A percentile compares a stretch with the other conserved stretches of the same genome.
phyloP scores from a whole-genome alignment of 2,113 vertebrate species.

The Sinocyclocheilus grahami region DNA sequence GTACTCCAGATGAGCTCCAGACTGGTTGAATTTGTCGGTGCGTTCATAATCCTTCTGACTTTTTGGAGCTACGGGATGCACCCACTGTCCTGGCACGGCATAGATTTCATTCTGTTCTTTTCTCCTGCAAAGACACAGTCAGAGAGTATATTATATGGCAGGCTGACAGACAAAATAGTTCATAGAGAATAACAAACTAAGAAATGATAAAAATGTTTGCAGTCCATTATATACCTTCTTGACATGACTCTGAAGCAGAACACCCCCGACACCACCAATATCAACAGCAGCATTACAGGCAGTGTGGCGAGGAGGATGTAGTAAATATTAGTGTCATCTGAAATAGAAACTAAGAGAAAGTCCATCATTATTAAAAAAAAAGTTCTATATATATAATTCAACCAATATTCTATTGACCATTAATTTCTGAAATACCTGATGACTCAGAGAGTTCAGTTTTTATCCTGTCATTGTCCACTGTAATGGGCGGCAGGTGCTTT shows the following conservation, averaged over 20 bases:
- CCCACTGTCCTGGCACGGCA: constrained; percentile 71
- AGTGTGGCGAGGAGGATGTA: constrained; percentile 84
- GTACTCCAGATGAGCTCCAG: constrained; percentile 49
- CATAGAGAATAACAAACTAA: constrained; percentile 2
- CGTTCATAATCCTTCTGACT: neutral
- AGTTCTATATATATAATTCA: too few species aligned
- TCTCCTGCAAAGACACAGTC: constrained; percentile 71
- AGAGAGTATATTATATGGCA: neutral
- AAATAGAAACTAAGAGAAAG: constrained; percentile 67
- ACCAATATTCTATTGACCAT: too few species aligned
- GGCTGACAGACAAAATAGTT: neutral
- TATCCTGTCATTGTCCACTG: constrained; percentile 63
- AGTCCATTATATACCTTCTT: constrained; percentile 72
- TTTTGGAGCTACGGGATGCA: constrained; percentile 56
- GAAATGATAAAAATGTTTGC: neutral
- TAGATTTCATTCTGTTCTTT: constrained; percentile 66
- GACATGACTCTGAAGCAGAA: constrained; percentile 79
- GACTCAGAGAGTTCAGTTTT: constrained; percentile 73
- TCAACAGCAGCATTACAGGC: constrained; percentile 80
- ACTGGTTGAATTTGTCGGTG: neutral
- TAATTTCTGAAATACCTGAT: constrained; percentile 69
- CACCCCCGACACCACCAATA: constrained; percentile 72
- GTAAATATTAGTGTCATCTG: constrained; percentile 74
- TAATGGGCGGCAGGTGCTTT: constrained; percentile 67
- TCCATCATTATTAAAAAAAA: neutral